Evolutionary conservation across 2,113 vertebrate species (phyloP).

Genomic region (Rafetus swinhoei): DNA sequence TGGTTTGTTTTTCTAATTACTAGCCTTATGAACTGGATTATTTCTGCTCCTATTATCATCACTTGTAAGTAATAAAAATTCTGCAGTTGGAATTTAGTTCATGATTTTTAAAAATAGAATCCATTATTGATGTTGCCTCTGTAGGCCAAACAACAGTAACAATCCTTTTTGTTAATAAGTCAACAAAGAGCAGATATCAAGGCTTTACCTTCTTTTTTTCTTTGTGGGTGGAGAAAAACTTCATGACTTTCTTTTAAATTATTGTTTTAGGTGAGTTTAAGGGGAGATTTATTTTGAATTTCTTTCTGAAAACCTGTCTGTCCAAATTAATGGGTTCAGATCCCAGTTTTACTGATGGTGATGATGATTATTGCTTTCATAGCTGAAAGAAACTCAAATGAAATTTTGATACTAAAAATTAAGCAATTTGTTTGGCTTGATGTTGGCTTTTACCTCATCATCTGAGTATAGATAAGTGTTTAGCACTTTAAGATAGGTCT

Average conservation of each 20-base stretch:
- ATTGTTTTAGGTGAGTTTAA: not conserved
- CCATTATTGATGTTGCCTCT: not conserved
- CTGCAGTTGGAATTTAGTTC: not conserved
- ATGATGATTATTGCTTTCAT: not conserved
- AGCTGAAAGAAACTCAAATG: not conserved
- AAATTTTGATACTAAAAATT: not conserved
- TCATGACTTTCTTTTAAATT: not conserved
- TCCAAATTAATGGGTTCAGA: not conserved
- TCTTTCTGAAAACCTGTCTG: not conserved
- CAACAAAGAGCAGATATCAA: not conserved
- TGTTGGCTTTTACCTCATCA: not conserved
- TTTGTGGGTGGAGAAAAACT: not conserved
- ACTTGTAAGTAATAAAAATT: not conserved
- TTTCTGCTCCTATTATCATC: not conserved
- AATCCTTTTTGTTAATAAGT: not conserved
- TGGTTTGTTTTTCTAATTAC: not conserved
- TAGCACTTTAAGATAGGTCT: not conserved
- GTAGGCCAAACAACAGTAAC: not conserved
- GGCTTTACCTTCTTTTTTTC: not conserved
- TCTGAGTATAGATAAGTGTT: not conserved
- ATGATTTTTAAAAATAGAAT: not conserved
- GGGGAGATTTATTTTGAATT: not conserved
- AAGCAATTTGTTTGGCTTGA: not conserved
- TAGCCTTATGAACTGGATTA: not conserved
- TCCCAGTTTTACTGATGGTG: not conserved